Conservation (phyloP, 2,888 invertebrate species). For the Trissoscelio sp. region DNA sequence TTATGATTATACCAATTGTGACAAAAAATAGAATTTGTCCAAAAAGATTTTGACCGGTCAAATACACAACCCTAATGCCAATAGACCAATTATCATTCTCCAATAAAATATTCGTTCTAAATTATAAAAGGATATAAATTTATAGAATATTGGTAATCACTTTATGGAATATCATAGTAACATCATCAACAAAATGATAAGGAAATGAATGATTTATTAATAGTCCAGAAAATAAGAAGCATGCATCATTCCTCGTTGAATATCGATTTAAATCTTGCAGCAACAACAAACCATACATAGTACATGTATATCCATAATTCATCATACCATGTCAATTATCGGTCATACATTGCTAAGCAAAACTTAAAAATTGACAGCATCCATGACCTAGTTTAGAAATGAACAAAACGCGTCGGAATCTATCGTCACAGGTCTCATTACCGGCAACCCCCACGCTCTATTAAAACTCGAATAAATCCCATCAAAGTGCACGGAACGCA, state of each 20-base stretch:
- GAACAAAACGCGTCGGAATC: slow-evolving; percentile 11
- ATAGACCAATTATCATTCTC: too few species aligned
- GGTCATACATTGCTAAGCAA: not conserved
- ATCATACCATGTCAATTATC: slow-evolving; percentile 10
- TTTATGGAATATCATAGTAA: slow-evolving; percentile 40
- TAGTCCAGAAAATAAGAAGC: slow-evolving; percentile 19
- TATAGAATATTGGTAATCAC: slow-evolving; percentile 27
- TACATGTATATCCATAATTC: slow-evolving; percentile 37
- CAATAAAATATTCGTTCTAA: too few species aligned
- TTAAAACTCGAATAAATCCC: slow-evolving; percentile 19
- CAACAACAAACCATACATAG: slow-evolving; percentile 5
- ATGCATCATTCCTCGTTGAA: slow-evolving; percentile 10
- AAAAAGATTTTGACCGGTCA: too few species aligned
- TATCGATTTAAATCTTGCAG: slow-evolving; percentile 36
- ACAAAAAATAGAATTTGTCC: too few species aligned
- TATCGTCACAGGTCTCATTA: slow-evolving; percentile 17
- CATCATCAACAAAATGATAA: slow-evolving; percentile 34
- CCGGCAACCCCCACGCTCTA: not conserved
- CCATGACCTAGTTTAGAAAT: too few species aligned
- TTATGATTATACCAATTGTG: too few species aligned
- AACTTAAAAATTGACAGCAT: not conserved
- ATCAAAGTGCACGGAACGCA: not conserved
- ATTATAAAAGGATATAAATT: too few species aligned
- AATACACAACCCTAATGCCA: too few species aligned
- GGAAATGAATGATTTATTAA: slow-evolving; percentile 41